Percentiles rank a stretch among this genome's conserved stretches.
These are phyloP conservation scores for Aricia artaxerxes DNA, from an alignment of 2,888 invertebrate genomes.

Conservation along the genomic window DNA sequence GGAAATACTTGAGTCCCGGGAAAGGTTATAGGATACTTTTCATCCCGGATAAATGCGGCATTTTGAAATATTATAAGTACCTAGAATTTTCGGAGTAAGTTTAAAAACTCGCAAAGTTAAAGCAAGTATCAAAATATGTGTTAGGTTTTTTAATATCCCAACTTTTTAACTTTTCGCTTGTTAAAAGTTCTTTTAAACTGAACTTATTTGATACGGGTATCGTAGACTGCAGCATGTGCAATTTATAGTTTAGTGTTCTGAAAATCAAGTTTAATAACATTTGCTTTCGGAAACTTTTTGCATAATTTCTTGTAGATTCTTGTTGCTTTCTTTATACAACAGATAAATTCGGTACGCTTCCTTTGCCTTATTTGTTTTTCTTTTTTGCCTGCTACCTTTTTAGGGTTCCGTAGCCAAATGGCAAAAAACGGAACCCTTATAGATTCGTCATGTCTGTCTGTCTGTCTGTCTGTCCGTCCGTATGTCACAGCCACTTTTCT, in stretches of 20 bases:
- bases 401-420: too few relatives aligned
- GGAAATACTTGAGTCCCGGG: too few relatives aligned
- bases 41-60: too few relatives aligned
- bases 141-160: neutral
- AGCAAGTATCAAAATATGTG: neutral
- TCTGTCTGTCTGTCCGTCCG: too few relatives aligned
- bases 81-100: neutral
- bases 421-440: too few relatives aligned
- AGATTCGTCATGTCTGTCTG: too few relatives aligned
- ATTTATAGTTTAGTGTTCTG: slow-evolving; percentile 10
- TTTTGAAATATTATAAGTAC: neutral
- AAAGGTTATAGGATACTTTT: too few relatives aligned
- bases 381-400: too few relatives aligned
- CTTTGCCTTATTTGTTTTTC: neutral
- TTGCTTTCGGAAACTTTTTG: neutral
- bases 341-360: neutral
- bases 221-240: neutral
- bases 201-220: neutral
- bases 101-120: neutral
- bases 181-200: slow-evolving; percentile 11
- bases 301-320: neutral
- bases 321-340: neutral
- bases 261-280: neutral
- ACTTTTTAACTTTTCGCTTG: slow-evolving; percentile 11
- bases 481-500: too few relatives aligned